Evolutionary conservation across 2,797 vertebrate species (phyloP).

Genomic region (Phoeniculus purpureus): DNA sequence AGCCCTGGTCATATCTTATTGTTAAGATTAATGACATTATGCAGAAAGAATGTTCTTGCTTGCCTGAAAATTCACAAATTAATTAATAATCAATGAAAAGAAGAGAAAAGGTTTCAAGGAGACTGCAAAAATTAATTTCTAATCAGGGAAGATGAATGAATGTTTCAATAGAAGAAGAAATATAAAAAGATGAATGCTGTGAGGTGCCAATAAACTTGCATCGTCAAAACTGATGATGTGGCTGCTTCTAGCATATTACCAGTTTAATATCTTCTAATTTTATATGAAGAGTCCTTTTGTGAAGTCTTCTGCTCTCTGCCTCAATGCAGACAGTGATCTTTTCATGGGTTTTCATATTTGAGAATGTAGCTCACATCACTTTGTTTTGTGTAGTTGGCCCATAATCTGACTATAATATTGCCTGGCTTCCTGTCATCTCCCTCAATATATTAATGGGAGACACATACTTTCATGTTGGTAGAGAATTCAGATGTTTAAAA

Average conservation of each 20-base stretch:
- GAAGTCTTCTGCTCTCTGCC: not conserved
- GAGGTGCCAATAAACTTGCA: not conserved
- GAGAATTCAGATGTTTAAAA: not conserved
- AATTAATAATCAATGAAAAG: conserved; percentile 33
- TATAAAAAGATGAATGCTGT: not conserved
- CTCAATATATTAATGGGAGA: not conserved
- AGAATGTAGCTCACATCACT: not conserved
- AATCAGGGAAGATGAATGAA: not conserved
- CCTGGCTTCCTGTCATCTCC: not conserved
- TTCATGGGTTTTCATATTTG: not conserved
- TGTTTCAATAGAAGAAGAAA: not conserved
- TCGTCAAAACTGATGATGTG: not conserved
- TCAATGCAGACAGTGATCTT: not conserved
- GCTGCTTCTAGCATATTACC: not conserved
- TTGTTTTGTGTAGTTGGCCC: not conserved
- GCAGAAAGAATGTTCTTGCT: not conserved
- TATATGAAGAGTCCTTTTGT: not conserved
- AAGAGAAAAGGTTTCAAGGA: not conserved
- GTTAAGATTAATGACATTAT: not conserved
- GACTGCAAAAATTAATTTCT: conserved; percentile 36
- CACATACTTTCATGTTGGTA: not conserved
- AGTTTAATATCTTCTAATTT: not conserved
- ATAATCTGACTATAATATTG: not conserved
- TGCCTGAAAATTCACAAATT: conserved; percentile 10
- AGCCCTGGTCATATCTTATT: not conserved